Evolutionary conservation across 1,140 invertebrate genomes (phyloP), one percentile per base, ranked within the genome.

Genomic region (Scaptodrosophila lebanonensis): DNA sequence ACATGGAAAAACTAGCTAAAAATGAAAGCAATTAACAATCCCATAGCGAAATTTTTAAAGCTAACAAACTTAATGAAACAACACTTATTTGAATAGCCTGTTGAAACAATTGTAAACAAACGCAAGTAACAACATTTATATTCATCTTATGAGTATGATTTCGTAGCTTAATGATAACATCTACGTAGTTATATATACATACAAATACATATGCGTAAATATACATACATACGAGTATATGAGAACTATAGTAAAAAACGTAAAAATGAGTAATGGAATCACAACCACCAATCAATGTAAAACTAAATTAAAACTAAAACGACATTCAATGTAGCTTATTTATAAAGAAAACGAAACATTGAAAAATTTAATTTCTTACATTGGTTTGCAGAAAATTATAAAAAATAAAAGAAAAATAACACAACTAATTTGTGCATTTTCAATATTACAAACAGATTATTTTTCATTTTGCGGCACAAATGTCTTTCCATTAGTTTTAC

Each of bases 221-320:
- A 63, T 77, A 77, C 53, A 58, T 70, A 71, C 59, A 69, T 67
- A 57, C 54, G 64, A 38, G 35, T 27, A 38, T 29, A 53, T 35
- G 17, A 70, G 17, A 52, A 73, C 68, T 79, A 79, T 79, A 79
- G 68, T 52, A 64, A 54, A 29, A 76, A 76, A 32, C 51, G 52
- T 68, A 58, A 52, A 79, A 72, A 79, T 73, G 40, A 73, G 79
- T 77, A 79, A 79, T 62, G 73, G 82, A 82, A 79, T 82, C 73
- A 79, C 75, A 79, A 82, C 75, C 75, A 79, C 75, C 75, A 79
- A 79, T 79, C 75, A 79, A 73, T 79, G 75, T 79, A 82, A 79
- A 79, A 79, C 69, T 79, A 79, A 79, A 79, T 82, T 79, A 66
- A 38, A 38, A 38, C 9, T 38, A 13, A n/a, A 79, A 79, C 59